Evolutionary conservation across 2,888 invertebrate species (phyloP), one percentile per base, ranked within the genome.

Genomic region (Diplolepis rosae): DNA sequence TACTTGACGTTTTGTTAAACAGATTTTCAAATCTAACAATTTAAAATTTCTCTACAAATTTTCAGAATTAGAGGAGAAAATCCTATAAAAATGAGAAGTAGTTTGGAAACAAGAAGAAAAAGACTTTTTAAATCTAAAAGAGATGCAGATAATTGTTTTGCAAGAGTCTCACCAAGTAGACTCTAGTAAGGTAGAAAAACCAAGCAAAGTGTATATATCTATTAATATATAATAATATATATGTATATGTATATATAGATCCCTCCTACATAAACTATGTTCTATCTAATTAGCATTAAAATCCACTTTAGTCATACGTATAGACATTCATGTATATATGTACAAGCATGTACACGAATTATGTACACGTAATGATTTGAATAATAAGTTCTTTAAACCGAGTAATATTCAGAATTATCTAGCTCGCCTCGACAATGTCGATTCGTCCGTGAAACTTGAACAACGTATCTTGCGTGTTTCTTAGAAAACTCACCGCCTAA

Each of bases 331-430:
- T 52, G 74, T 61, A 74, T 78, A 51, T 67, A 81, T 84, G 79
- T 85, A 85, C 84, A 85, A 76, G 71, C 81, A 84, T 86, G 82
- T 86, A 85, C 83, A 85, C 79, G 77, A 70, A 75, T 80, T 86
- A 84, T 84, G 80, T 84, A 84, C 82, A 83, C 75, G 78, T 79
- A 81, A 73, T 75, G 71, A 76, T 79, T 77, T 52, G 48, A 69
- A 52, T 71, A 72, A 72, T 51, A 72, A 50, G 61, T 72, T 70
- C 50, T 69, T 66, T 30, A 54, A 52, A 65, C 56, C 65, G 69
- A 70, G 56, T 71, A 72, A 65, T 67, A 66, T 68, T 65, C 66
- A 69, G 56, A 66, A 71, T 75, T 56, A 69, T 71, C 70, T 70
- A 68, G 54, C 69, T 68, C 66, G 69, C 48, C 70, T 42, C 67